phyloP scores from a whole-genome alignment of 1,140 invertebrate species.

The Palaemon carinicauda region DNA sequence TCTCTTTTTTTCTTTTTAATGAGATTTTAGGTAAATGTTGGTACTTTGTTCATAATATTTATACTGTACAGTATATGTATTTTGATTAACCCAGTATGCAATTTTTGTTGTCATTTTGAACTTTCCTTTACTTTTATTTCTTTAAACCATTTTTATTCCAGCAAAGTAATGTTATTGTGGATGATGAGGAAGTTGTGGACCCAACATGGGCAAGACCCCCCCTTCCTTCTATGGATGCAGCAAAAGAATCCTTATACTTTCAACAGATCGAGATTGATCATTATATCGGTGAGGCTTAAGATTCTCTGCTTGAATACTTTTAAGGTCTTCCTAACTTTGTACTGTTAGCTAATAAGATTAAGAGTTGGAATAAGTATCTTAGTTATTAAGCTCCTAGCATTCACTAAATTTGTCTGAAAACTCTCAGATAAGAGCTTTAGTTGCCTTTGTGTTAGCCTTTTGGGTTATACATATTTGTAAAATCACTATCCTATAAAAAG shows the following conservation, averaged over 20 bases:
- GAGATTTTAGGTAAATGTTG: no score
- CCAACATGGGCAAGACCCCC: conserved; percentile 73
- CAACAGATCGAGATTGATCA: conserved; percentile 94
- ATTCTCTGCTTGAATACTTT: not conserved
- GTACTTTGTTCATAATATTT: no score
- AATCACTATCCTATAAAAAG: no score
- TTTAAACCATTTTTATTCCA: not conserved
- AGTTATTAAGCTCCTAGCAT: no score
- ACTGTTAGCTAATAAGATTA: no score
- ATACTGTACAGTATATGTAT: no score
- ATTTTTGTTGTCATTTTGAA: not conserved
- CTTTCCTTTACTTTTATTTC: not conserved
- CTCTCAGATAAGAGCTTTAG: no score
- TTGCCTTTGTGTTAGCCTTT: no score
- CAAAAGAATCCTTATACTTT: conserved; percentile 77
- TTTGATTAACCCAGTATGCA: not conserved
- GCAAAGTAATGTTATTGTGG: not conserved
- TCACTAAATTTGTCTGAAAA: no score
- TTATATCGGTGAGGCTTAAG: conserved; percentile 74
- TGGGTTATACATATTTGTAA: no score
- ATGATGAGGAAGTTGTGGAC: conserved; percentile 22
- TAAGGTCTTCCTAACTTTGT: not conserved
- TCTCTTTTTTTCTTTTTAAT: no score
- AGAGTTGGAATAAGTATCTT: no score
- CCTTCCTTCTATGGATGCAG: conserved; percentile 74